These are phyloP conservation scores for Platichthys stellatus DNA, from an alignment of 2,113 vertebrate species.

Conservation along the genomic window DNA sequence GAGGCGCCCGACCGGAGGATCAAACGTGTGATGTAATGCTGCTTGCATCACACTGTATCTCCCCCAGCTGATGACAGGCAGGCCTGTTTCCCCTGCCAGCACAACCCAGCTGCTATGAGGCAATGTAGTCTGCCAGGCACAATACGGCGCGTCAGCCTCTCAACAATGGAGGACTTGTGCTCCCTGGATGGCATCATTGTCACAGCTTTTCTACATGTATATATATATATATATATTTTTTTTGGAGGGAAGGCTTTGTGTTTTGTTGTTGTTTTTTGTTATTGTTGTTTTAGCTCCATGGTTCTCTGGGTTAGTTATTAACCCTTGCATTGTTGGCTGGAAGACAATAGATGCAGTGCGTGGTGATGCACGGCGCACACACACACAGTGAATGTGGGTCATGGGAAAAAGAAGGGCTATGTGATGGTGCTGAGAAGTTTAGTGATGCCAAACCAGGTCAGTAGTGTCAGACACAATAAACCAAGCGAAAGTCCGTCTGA, in stretches of 20 bases:
- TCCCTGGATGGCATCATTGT: conserved; percentile 78
- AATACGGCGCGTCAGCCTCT: conserved; percentile 74
- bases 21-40: conserved; percentile 72
- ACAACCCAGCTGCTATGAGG: conserved; percentile 80
- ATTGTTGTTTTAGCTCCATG: conserved; percentile 64
- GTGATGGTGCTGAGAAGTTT: background rate
- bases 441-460: conserved; percentile 18
- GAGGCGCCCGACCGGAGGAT: conserved; percentile 22
- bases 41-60: conserved; percentile 75
- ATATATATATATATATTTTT: background rate
- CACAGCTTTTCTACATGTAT: conserved; percentile 31
- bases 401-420: conserved; percentile 54
- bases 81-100: conserved; percentile 78
- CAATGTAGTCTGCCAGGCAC: conserved; percentile 80
- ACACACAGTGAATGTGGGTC: conserved; percentile 67
- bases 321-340: conserved; percentile 50
- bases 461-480: background rate
- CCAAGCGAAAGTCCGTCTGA: background rate
- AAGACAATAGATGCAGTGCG: conserved; percentile 57
- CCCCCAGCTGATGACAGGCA: conserved; percentile 77
- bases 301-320: conserved; percentile 60
- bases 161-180: conserved; percentile 80
- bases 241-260: conserved; percentile 52
- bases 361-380: conserved; percentile 35
- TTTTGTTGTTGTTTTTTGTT: conserved; percentile 64